Evolutionary conservation across 2,888 invertebrate genomes (phyloP), one percentile per base, ranked within the genome.

Genomic region (Selenia dentaria): DNA sequence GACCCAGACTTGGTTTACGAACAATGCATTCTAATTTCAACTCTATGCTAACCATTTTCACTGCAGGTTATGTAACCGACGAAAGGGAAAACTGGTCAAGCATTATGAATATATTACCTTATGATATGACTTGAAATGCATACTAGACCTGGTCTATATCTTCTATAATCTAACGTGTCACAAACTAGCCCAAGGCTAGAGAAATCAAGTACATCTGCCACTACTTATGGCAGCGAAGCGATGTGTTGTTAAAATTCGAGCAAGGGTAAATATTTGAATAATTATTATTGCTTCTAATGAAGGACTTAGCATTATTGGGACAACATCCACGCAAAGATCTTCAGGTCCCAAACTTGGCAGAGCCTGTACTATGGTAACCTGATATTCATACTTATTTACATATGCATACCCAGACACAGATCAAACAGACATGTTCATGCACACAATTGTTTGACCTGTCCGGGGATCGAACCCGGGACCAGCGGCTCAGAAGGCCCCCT

Each of bases 11-110:
- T 57, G 50, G 57, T 58, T 62, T 67, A 86, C 88, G 76, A 54
- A 48, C 59, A 49, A 54, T 66, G 89, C 85, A 89, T 88, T 83
- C 84, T 88, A 88, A 90, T 87, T 77, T 82, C 52, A 64, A 83
- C 83, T 79, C 73, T 83, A 74, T 76, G 72, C 50, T 64, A 64
- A 71, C 67, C 67, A 82, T 78, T 90, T 88, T 88, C 88, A 86
- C 84, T 74, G 73, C 38, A 50, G 27, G 64, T 89, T 90, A 85
- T 85, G 64, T 84, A 90, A 90, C 58, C 53, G 54, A 40, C 59
- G 57, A 73, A 77, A 73, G 62, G 65, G 67, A 75, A 82, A 73
- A 59, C 52, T 37, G 18, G 14, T 52, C 40, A 38, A 33, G 47
- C 35, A 41, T 51, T 51, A 44, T 54, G 41, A 51, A 49, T 41